These are phyloP conservation scores for Cairina moschata DNA, from an alignment of 2,113 vertebrate genomes.

Conservation along the genomic window DNA sequence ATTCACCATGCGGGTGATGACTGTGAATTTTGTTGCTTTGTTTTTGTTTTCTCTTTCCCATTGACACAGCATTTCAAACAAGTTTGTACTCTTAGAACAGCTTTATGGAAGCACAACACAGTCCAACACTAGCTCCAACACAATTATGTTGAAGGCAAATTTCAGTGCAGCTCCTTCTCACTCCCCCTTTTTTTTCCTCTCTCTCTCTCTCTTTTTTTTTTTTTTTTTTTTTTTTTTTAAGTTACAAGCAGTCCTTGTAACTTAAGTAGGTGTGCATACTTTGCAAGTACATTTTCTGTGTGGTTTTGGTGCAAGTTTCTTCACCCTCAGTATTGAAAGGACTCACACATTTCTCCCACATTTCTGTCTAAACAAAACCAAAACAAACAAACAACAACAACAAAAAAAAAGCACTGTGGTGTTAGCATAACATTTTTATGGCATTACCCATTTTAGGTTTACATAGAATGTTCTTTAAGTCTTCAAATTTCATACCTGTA, in stretches of 20 bases:
- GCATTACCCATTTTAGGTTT: not conserved
- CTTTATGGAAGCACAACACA: not conserved
- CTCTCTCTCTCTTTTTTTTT: not conserved
- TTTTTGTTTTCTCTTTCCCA: not conserved
- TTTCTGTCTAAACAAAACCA: not conserved
- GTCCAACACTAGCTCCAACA: not conserved
- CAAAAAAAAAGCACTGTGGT: not conserved
- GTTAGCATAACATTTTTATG: not conserved
- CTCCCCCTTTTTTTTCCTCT: not conserved
- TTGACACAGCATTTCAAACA: not conserved
- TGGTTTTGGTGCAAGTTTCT: not conserved
- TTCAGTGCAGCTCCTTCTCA: not conserved
- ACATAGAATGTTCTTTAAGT: not conserved
- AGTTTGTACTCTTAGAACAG: not conserved
- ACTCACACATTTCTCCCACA: fast-evolving
- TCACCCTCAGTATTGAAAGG: not conserved
- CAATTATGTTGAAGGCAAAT: fast-evolving
- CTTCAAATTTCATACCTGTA: not conserved
- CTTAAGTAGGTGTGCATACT: not conserved
- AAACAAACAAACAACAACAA: too few relatives aligned
- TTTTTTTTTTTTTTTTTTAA: not conserved
- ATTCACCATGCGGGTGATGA: not conserved
- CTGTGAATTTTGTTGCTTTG: not conserved
- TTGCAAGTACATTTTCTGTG: not conserved
- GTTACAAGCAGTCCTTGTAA: not conserved